Evolutionary conservation across 2,113 vertebrate genomes (phyloP).

Genomic region (Fukomys damarensis): DNA sequence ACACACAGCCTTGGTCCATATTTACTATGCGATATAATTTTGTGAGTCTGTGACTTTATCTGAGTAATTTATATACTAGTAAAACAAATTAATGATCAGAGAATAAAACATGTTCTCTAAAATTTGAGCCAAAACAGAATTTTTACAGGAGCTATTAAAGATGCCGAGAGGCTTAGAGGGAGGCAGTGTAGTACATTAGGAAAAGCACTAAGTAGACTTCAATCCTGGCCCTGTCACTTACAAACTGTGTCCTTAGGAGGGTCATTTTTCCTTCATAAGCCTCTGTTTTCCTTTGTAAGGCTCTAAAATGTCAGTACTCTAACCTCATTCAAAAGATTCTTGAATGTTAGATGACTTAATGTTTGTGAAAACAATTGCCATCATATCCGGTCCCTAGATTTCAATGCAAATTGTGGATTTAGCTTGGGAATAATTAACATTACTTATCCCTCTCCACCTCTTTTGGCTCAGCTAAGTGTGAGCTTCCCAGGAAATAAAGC

Average conservation of each 20-base stretch:
- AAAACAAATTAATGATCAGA: background rate
- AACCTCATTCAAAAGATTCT: constrained; percentile 20
- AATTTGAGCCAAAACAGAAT: background rate
- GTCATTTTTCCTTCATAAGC: background rate
- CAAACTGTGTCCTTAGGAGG: background rate
- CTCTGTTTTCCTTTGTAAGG: background rate
- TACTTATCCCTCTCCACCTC: background rate
- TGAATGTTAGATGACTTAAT: background rate
- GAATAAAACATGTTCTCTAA: background rate
- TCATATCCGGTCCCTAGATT: background rate
- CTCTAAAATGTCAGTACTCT: background rate
- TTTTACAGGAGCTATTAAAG: constrained; percentile 32
- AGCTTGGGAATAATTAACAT: background rate
- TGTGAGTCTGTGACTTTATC: background rate
- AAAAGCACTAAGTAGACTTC: background rate
- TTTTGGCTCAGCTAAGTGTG: background rate
- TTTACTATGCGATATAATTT: constrained; percentile 6
- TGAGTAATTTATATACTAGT: background rate
- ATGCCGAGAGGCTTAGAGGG: background rate
- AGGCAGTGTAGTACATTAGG: background rate
- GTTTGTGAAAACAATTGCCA: background rate
- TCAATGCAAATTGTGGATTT: constrained; percentile 7
- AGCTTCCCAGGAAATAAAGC: background rate
- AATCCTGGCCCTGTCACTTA: background rate
- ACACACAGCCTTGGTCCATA: background rate